phyloP scores from a whole-genome alignment of 2,888 invertebrate species.

The Aphidius colemani region DNA sequence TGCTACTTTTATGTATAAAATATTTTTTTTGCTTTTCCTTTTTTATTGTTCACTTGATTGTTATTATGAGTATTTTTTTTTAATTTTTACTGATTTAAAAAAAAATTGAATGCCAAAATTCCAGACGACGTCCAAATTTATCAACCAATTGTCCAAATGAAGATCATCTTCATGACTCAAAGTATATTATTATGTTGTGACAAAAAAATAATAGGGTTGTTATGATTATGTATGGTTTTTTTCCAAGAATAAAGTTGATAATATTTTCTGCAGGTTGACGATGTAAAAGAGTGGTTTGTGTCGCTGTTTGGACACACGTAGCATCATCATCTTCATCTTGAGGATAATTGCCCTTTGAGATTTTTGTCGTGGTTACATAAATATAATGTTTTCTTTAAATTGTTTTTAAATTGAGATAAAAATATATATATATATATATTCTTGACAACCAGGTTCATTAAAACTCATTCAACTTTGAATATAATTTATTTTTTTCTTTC shows the following conservation, averaged over 20 bases:
- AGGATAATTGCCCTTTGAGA: conserved; percentile 4
- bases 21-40: conserved; percentile 21
- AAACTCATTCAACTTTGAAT: no score
- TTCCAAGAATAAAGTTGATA: neutral
- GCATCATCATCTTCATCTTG: conserved; percentile 13
- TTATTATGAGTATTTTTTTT: neutral
- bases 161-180: conserved; percentile 12
- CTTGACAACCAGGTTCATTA: no score
- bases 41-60: neutral
- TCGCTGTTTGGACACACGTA: conserved; percentile 7
- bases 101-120: conserved; percentile 2
- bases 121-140: neutral
- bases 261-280: no score
- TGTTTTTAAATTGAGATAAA: conserved; percentile 12
- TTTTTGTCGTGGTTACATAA: conserved; percentile 10
- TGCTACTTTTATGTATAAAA: conserved; percentile 36
- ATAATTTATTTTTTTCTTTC: no score
- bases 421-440: no score
- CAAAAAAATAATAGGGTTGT: neutral
- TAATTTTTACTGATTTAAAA: neutral
- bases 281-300: neutral
- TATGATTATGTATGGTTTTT: neutral
- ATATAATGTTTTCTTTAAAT: conserved; percentile 12
- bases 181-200: conserved; percentile 2
- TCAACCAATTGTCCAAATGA: conserved; percentile 7